Percentiles rank a stretch among this genome's conserved stretches.
Evolutionary conservation across 1,140 invertebrate genomes (phyloP).

Genomic region (Caerostris extrusa): DNA sequence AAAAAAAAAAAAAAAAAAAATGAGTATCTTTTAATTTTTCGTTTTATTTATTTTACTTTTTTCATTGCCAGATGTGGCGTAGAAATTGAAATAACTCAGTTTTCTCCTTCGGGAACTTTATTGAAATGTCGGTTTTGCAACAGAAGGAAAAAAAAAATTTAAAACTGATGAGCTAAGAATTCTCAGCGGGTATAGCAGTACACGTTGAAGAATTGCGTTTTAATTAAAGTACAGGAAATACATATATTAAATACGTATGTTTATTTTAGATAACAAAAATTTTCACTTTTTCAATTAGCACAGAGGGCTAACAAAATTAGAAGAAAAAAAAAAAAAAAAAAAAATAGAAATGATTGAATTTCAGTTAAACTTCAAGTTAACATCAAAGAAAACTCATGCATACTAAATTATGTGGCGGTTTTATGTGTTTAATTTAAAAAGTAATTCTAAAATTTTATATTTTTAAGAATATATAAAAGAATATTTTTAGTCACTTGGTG

Average conservation of each 20-base stretch:
- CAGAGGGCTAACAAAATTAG: not conserved
- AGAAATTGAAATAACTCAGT: slow-evolving; percentile 36
- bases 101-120: not conserved
- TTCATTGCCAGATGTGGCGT: not conserved
- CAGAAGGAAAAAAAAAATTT: not conserved
- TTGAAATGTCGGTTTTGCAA: not conserved
- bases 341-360: not conserved
- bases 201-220: slow-evolving; percentile 2
- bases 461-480: too few species aligned
- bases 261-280: not conserved
- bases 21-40: not conserved
- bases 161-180: not conserved
- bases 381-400: not conserved
- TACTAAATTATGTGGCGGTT: not conserved
- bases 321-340: not conserved
- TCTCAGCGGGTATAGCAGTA: not conserved
- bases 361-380: not conserved
- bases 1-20: not conserved
- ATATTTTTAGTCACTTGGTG: too few species aligned
- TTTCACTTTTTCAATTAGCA: not conserved
- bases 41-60: not conserved
- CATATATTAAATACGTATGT: not conserved
- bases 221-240: slow-evolving; percentile 36
- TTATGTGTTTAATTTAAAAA: not conserved
- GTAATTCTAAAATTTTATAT: not conserved